Evolutionary conservation across 35 echinoderm and acorn worm species (phyloP).

Genomic region (Strongylocentrotus purpuratus): DNA sequence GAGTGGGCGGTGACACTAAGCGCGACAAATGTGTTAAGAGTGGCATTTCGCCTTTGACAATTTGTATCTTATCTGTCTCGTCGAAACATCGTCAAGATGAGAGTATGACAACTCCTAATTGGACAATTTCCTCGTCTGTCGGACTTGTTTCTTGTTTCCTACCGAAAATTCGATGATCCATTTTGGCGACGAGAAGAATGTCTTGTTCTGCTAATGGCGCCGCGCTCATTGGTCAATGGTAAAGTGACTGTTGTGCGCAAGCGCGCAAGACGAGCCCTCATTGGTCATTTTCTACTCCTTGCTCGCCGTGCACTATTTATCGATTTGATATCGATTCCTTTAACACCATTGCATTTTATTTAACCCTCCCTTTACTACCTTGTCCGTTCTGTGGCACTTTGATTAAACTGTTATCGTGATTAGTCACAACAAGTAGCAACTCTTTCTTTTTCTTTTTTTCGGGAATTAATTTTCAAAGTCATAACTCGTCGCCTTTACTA

Average conservation of each 20-base stretch:
- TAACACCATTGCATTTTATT: no score
- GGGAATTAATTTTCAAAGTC: no score
- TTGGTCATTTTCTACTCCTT: neutral
- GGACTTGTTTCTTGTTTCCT: conserved; percentile 17
- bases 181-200: neutral
- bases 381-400: no score
- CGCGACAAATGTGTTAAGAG: neutral
- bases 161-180: neutral
- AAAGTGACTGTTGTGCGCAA: neutral
- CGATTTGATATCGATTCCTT: no score
- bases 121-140: neutral
- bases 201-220: neutral
- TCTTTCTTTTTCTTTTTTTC: no score
- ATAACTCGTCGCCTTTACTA: no score
- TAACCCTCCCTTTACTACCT: no score
- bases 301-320: neutral
- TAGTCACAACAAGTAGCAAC: no score
- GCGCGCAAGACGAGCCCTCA: neutral
- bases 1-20: neutral
- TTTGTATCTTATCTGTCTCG: neutral
- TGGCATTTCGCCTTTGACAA: neutral
- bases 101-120: conserved; percentile 1
- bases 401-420: no score
- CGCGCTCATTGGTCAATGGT: neutral
- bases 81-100: neutral